phyloP scores from a whole-genome alignment of 2,113 vertebrate genomes.

The Fukomys damarensis region DNA sequence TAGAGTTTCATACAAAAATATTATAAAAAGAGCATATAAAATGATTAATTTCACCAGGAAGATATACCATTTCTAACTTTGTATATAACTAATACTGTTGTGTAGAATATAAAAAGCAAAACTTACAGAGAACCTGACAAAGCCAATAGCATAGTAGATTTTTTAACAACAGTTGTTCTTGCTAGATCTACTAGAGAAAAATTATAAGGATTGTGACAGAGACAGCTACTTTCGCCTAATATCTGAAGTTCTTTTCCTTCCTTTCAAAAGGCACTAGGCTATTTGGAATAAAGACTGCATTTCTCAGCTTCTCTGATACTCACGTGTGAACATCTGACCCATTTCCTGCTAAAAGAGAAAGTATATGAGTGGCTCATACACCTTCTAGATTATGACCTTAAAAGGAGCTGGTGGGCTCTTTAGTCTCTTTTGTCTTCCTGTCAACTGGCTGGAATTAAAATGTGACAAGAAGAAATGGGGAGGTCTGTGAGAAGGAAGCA shows the following conservation, averaged over 20 bases:
- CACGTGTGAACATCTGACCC: not conserved
- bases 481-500: not conserved
- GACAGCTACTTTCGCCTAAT: not conserved
- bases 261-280: not conserved
- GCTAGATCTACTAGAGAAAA: constrained; percentile 22
- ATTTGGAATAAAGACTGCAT: not conserved
- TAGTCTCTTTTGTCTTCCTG: not conserved
- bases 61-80: not conserved
- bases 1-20: constrained; percentile 1
- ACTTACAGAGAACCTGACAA: not conserved
- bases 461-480: not conserved
- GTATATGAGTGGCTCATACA: not conserved
- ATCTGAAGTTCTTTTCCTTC: not conserved
- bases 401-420: not conserved
- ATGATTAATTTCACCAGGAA: not conserved
- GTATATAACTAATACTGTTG: not conserved
- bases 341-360: not conserved
- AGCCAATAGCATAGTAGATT: not conserved
- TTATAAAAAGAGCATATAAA: constrained; percentile 24
- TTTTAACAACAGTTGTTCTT: not conserved
- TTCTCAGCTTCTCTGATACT: not conserved
- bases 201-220: not conserved
- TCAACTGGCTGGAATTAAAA: not conserved
- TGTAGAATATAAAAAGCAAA: constrained; percentile 5
- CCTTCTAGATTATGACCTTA: not conserved